Percentiles rank a stretch among this genome's conserved stretches.
Conservation (phyloP, 2,113 vertebrate species). For the Callionymus lyra region DNA sequence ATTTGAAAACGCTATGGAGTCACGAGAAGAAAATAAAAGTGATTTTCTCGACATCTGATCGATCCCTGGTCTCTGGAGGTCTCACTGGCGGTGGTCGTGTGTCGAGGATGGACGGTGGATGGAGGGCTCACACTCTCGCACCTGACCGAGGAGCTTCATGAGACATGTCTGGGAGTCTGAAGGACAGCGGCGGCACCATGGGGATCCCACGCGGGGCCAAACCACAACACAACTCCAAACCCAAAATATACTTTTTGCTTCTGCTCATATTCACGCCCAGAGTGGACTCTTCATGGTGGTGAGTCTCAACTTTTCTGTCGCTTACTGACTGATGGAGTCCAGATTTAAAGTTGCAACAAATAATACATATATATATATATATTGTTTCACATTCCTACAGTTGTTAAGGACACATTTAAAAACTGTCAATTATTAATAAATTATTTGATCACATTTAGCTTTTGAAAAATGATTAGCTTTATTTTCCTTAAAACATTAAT, state of each 20-base stretch:
- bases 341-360: no score
- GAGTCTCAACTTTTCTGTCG: slow-evolving; percentile 37
- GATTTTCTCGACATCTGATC: background rate
- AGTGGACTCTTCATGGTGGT: slow-evolving; percentile 93
- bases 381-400: no score
- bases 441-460: no score
- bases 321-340: no score
- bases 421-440: no score
- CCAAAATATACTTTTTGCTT: slow-evolving; percentile 65
- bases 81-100: background rate
- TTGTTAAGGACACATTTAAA: no score
- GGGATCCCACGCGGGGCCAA: slow-evolving; percentile 52
- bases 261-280: slow-evolving; percentile 83
- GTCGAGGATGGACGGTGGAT: slow-evolving; percentile 39
- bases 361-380: no score
- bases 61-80: slow-evolving; percentile 11
- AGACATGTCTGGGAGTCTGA: slow-evolving; percentile 51
- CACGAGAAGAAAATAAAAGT: no score
- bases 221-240: slow-evolving; percentile 44
- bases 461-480: no score
- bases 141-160: slow-evolving; percentile 34
- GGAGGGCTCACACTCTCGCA: slow-evolving; percentile 24
- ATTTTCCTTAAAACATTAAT: no score
- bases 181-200: slow-evolving; percentile 45
- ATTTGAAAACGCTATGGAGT: no score